These are phyloP conservation scores for Pseudococcus viburni DNA, from an alignment of 2,888 invertebrate species.

Conservation along the genomic window DNA sequence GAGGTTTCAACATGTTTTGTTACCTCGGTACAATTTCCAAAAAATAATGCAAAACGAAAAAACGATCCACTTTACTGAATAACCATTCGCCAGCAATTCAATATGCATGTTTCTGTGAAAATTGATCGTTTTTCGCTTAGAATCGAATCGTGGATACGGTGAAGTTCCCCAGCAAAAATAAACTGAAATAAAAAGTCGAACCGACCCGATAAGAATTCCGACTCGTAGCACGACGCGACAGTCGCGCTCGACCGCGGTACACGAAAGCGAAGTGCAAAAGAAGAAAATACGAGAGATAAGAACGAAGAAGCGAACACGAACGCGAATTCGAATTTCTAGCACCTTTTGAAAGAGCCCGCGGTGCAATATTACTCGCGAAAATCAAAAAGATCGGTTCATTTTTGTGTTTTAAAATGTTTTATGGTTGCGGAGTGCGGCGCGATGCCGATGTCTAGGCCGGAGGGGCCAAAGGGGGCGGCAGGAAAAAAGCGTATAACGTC, in stretches of 20 bases:
- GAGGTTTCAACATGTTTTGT: too few species aligned
- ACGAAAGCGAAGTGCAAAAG: background rate
- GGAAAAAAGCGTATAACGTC: background rate
- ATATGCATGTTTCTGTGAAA: too few species aligned
- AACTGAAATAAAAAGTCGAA: background rate
- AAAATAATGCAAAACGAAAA: too few species aligned
- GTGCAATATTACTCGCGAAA: background rate
- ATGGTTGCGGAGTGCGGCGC: background rate
- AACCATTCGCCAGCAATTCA: too few species aligned
- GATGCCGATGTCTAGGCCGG: background rate
- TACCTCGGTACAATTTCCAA: too few species aligned
- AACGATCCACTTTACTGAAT: too few species aligned
- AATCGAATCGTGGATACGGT: too few species aligned
- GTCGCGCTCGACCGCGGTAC: background rate
- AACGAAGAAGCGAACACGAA: background rate
- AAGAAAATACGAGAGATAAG: background rate
- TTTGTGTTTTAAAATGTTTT: slow-evolving; percentile 1
- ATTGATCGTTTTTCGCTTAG: too few species aligned
- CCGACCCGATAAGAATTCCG: background rate
- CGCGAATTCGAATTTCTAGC: background rate
- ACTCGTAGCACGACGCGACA: background rate
- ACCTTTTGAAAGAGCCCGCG: background rate
- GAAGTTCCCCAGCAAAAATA: too few species aligned
- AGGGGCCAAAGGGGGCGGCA: background rate
- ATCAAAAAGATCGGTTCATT: background rate